Evolutionary conservation across 1,140 invertebrate species (phyloP).

Genomic region (Belonocnema kinseyi): DNA sequence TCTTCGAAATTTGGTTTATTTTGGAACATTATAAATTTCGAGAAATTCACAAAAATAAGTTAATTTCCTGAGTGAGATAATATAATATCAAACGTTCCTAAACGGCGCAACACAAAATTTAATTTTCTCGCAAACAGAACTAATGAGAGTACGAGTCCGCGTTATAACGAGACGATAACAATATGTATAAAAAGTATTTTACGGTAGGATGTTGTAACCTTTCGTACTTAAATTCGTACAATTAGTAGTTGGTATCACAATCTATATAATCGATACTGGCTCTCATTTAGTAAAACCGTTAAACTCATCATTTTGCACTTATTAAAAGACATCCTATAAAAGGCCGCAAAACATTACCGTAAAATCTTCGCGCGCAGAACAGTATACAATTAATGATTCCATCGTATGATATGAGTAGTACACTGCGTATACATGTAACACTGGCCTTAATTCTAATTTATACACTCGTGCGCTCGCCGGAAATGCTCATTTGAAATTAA

Average conservation of each 20-base stretch:
- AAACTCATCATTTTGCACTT: constrained; percentile 46
- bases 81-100: constrained; percentile 16
- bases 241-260: constrained; percentile 57
- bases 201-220: constrained; percentile 48
- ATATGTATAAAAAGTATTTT: constrained; percentile 53
- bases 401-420: constrained; percentile 75
- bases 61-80: constrained; percentile 10
- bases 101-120: constrained; percentile 16
- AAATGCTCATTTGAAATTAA: constrained; percentile 19
- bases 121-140: background rate
- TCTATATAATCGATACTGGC: constrained; percentile 57
- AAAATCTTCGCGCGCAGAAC: constrained; percentile 52
- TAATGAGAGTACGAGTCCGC: constrained; percentile 16
- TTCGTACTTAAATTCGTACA: constrained; percentile 46
- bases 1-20: constrained; percentile 10
- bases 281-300: constrained; percentile 49
- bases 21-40: constrained; percentile 4
- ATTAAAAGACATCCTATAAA: constrained; percentile 48
- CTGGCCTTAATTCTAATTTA: constrained; percentile 76
- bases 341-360: constrained; percentile 51
- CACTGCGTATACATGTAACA: constrained; percentile 76
- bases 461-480: constrained; percentile 65
- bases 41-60: constrained; percentile 26
- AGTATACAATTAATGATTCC: constrained; percentile 60
- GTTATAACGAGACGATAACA: constrained; percentile 34